A percentile compares a stretch with the other conserved stretches of the same genome.
These are phyloP conservation scores for Xestia xanthographa DNA, from an alignment of 2,888 invertebrate genomes.

Conservation along the genomic window DNA sequence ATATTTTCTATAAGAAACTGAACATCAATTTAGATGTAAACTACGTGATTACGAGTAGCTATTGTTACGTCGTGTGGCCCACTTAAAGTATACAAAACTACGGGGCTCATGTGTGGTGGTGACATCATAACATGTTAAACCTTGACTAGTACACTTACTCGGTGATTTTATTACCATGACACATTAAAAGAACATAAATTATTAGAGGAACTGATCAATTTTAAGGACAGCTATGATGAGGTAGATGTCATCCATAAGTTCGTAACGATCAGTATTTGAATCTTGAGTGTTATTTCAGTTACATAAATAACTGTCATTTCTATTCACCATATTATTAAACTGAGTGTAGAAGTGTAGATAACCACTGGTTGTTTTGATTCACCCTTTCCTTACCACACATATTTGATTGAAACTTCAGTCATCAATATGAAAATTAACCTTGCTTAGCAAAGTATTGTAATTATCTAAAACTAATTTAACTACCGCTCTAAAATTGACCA, in stretches of 20 bases:
- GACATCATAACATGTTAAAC: conserved; percentile 75
- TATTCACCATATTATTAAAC: conserved; percentile 1
- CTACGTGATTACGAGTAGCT: conserved; percentile 25
- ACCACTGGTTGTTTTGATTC: neutral
- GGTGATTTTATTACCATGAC: conserved; percentile 57
- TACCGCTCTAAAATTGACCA: neutral
- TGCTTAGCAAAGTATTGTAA: neutral
- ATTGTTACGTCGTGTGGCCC: conserved; percentile 34
- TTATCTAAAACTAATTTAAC: neutral
- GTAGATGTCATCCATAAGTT: neutral
- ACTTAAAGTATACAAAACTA: conserved; percentile 67
- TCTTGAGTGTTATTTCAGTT: conserved; percentile 15
- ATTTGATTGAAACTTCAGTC: neutral
- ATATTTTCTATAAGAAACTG: neutral
- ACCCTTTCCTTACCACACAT: neutral
- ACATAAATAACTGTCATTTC: conserved; percentile 14
- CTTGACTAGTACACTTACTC: conserved; percentile 71
- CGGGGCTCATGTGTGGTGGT: conserved; percentile 68
- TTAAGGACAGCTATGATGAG: neutral
- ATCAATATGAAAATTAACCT: neutral
- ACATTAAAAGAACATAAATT: conserved; percentile 32
- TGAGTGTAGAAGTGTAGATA: conserved; percentile 8
- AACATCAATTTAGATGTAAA: conserved; percentile 30
- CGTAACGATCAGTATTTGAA: neutral
- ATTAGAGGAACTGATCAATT: neutral